Conservation (phyloP, 2,797 vertebrate genomes). For the Allenopithecus nigroviridis region DNA sequence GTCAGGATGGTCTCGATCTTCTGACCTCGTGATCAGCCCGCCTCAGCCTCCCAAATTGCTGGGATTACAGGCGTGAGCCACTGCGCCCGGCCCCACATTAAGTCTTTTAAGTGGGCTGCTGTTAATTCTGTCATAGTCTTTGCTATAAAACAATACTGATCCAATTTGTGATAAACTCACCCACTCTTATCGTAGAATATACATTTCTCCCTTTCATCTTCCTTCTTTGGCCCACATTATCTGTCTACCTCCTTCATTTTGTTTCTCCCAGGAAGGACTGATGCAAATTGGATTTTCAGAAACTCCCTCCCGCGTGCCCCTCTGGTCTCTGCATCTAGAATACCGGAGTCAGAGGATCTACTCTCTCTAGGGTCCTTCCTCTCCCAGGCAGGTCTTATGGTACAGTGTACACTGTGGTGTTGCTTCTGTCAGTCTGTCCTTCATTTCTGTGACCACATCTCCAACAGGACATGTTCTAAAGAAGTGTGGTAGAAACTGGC, state of each 20-base stretch:
- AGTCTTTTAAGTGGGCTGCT: not conserved
- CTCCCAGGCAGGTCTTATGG: not conserved
- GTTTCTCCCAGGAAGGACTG: not conserved
- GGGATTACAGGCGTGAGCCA: too few relatives aligned
- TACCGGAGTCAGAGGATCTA: too few relatives aligned
- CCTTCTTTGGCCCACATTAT: accelerated
- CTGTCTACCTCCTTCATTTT: not conserved
- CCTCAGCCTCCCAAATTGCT: too few relatives aligned
- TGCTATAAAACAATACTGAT: not conserved
- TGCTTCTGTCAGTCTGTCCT: not conserved
- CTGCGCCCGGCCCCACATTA: not conserved
- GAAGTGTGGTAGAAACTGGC: not conserved
- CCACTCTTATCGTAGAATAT: not conserved
- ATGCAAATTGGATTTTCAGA: not conserved
- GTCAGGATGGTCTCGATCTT: too few relatives aligned
- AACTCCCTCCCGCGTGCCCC: not conserved
- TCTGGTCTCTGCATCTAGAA: not conserved
- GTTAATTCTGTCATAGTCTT: not conserved
- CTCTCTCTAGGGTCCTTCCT: not conserved
- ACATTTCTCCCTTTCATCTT: not conserved
- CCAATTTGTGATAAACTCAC: not conserved
- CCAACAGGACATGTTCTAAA: not conserved
- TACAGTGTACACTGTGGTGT: accelerated
- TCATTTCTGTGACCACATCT: not conserved
- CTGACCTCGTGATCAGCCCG: too few relatives aligned